Evolutionary conservation across 2,888 invertebrate genomes (phyloP).

Genomic region (Caenorhabditis uteleia): DNA sequence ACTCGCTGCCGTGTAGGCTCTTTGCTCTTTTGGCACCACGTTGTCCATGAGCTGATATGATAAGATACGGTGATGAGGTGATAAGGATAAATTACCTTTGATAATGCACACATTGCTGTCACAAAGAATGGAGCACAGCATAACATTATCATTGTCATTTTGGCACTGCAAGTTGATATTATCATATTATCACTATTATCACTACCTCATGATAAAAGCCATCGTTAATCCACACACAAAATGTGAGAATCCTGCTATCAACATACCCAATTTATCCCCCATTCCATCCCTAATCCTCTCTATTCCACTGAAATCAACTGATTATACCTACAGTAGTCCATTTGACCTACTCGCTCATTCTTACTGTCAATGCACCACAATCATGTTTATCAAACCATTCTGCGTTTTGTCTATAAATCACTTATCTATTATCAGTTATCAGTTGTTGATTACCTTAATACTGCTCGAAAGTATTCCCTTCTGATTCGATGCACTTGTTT

Average conservation of each 20-base stretch:
- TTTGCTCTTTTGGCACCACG: constrained; percentile 70
- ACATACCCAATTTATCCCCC: constrained; percentile 62
- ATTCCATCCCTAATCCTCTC: constrained; percentile 63
- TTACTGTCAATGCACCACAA: constrained; percentile 72
- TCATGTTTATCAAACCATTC: constrained; percentile 72
- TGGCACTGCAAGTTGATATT: constrained; percentile 51
- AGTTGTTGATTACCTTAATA: constrained; percentile 11
- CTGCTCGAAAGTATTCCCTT: constrained; percentile 13
- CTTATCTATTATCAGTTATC: too few species aligned
- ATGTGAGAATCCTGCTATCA: constrained; percentile 38
- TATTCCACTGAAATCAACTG: constrained; percentile 47
- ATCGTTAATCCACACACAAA: constrained; percentile 57
- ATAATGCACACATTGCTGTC: constrained; percentile 67
- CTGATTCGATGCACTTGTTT: constrained; percentile 72
- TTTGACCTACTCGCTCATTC: constrained; percentile 72
- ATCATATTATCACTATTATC: background rate
- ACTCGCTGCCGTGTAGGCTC: constrained; percentile 62
- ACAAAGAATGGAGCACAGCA: constrained; percentile 68
- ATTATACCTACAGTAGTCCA: background rate
- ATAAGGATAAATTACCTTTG: too few species aligned
- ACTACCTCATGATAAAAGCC: constrained; percentile 48
- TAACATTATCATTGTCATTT: constrained; percentile 60
- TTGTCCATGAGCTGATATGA: constrained; percentile 70
- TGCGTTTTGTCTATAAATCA: constrained; percentile 69
- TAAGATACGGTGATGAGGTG: too few species aligned